Base-by-base conservation (phyloP, 2,113 vertebrate genomes). In the Platysteira castanea region DNA sequence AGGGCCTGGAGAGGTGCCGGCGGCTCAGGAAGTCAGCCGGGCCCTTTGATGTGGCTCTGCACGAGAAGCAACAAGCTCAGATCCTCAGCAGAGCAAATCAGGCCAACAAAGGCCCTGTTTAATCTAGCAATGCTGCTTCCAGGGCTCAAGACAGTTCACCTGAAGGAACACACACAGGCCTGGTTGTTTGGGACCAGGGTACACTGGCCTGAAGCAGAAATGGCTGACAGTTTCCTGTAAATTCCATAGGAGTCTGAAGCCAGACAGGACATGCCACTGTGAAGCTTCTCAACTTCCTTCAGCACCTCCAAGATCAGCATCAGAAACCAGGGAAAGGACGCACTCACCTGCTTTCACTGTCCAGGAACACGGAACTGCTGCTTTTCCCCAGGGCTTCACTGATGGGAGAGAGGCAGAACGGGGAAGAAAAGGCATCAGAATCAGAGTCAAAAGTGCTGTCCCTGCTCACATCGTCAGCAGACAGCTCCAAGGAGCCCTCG, bases 361-460 rank as follows among this genome's bases (percentile, higher is more conserved):
- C 99, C 98, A 99, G 97, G 97, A 99, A 99, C 46, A 99, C 98
- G 0, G 99, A 99, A 47, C 98, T 93, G 80, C 98, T 98, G 97
- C 98, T 99, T 86, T 99, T 99, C 3, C 97, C 98, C 1, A 99
- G 98, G 44, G 98, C 99, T 88, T 99, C 98, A 1, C 98, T 99
- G 96, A 99, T 98, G 15, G 99, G 99, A 2, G 99, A 99, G 93
- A 99, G 97, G 97, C 99, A 99, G 98, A 99, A 99, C 4, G 99
- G 99, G 2, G 99, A 99, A 64, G 99, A 99, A 98, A 99, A 99
- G 81, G 99, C 99, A 84, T 99, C 99, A 1, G 99, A 99, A 95
- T 99, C 99, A 0, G 99, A 99, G 60, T 99, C 99, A 39, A 99
- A 98, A 64, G 99, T 99, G 92, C 99, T 99, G 98, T 99, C 99